These are phyloP conservation scores for Onchidella celtica DNA, from an alignment of 2,888 invertebrate species.

Conservation along the genomic window DNA sequence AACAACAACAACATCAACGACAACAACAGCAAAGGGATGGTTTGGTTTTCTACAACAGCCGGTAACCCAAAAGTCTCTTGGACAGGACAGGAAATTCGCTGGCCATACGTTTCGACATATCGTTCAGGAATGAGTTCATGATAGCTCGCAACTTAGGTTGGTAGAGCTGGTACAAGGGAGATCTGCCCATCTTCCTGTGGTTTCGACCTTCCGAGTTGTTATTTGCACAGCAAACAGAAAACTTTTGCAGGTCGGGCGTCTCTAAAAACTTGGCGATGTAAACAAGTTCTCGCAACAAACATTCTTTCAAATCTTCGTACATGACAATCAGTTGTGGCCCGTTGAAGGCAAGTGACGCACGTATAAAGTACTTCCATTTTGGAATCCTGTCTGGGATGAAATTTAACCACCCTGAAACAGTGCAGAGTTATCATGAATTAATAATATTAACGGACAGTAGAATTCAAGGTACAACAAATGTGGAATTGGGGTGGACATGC, in stretches of 20 bases:
- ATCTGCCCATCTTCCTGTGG: background rate
- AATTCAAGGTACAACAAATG: no score
- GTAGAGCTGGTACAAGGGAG: background rate
- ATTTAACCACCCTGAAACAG: background rate
- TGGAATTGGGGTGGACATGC: no score
- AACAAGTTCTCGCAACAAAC: no score
- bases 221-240: background rate
- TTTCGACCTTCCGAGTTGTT: conserved; percentile 14
- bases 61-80: background rate
- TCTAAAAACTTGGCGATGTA: no score
- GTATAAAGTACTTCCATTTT: background rate
- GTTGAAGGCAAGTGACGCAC: background rate
- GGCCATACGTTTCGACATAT: background rate
- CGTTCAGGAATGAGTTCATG: background rate
- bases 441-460: no score
- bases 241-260: background rate
- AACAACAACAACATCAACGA: no score
- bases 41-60: no score
- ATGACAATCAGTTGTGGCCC: background rate
- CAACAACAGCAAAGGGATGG: no score
- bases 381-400: background rate
- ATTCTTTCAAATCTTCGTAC: no score
- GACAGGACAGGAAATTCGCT: background rate
- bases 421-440: no score
- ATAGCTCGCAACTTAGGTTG: background rate